Percentiles rank a stretch among this genome's conserved stretches.
Evolutionary conservation across 2,113 vertebrate species (phyloP).

Genomic region (Hirundichthys speculiger): DNA sequence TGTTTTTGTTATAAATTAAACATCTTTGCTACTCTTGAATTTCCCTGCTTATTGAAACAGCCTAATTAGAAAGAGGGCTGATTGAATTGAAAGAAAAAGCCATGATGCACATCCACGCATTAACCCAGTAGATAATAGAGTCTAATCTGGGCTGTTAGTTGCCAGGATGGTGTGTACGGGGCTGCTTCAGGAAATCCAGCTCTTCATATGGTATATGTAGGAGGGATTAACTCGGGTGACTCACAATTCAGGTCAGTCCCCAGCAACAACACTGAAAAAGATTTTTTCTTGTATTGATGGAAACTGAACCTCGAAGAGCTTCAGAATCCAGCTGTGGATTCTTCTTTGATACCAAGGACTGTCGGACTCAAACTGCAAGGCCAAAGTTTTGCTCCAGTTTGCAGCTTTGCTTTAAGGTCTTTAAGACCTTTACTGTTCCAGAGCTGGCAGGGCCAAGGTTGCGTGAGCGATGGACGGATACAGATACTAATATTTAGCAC

Average conservation of each 20-base stretch:
- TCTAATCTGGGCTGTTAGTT: conserved; percentile 52
- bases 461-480: conserved; percentile 43
- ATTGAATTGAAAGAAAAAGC: conserved; percentile 15
- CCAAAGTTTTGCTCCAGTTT: conserved; percentile 32
- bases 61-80: not conserved
- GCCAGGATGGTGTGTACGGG: conserved; percentile 25
- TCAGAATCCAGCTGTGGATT: conserved; percentile 32
- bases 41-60: not conserved
- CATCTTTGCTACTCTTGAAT: not conserved
- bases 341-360: conserved; percentile 16
- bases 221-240: conserved; percentile 73
- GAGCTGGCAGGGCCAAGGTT: conserved; percentile 28
- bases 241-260: conserved; percentile 77
- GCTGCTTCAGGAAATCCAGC: conserved; percentile 50
- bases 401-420: too few relatives aligned
- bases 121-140: conserved; percentile 38
- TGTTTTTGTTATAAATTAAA: not conserved
- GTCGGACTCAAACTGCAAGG: conserved; percentile 33
- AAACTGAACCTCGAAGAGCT: conserved; percentile 66
- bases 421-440: conserved; percentile 3
- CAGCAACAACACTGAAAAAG: conserved; percentile 58
- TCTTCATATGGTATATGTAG: conserved; percentile 63
- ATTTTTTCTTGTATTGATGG: conserved; percentile 63
- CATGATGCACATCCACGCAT: not conserved
- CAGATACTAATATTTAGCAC: conserved; percentile 48